Base-by-base conservation (phyloP, 2,888 invertebrate genomes). In the Dynastes grantii region DNA sequence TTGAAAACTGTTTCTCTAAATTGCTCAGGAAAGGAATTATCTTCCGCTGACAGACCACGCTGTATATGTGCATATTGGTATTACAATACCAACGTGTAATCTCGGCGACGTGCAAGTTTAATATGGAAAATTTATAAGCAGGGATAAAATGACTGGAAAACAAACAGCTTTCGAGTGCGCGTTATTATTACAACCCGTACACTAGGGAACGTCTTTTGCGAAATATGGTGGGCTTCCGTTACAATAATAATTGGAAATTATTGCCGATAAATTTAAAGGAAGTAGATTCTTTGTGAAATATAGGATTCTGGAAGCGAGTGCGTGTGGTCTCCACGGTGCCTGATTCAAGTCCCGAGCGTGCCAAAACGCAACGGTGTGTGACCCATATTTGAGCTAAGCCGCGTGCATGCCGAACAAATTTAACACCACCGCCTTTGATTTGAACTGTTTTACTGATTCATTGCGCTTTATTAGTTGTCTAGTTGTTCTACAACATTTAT, bases 301-400 rank as follows among this genome's bases (percentile, higher is more conserved):
- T 75, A 45, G 22, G 45, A 61, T 75, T 61, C 61, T 61, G 73
- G 45, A 75, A 75, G 61, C 45, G 78, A 77, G 82, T 83, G 85
- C 84, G 87, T 87, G 87, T 86, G 86, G 86, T 87, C 87, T 84
- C 84, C 83, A 86, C 87, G 87, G 85, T 85, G 81, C 85, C 85
- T 85, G 85, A 81, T 82, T 85, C 84, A 81, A 85, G 84, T 83
- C 85, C 86, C 84, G 85, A 81, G 83, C 83, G 83, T 85, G 86
- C 85, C 85, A 86, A 86, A 84, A 85, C 84, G 82, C 86, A 87
- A 85, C 87, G 85, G 85, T 84, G 85, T 86, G 87, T 85, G 85
- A 87, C 87, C 85, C 84, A 83, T 85, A 84, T 83, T 83, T 82
- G 85, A 85, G 85, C 85, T 51, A 27, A 13, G 51, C 68, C 51